Evolutionary conservation across 2,113 vertebrate genomes (phyloP).

Genomic region (Tringa solitaria): DNA sequence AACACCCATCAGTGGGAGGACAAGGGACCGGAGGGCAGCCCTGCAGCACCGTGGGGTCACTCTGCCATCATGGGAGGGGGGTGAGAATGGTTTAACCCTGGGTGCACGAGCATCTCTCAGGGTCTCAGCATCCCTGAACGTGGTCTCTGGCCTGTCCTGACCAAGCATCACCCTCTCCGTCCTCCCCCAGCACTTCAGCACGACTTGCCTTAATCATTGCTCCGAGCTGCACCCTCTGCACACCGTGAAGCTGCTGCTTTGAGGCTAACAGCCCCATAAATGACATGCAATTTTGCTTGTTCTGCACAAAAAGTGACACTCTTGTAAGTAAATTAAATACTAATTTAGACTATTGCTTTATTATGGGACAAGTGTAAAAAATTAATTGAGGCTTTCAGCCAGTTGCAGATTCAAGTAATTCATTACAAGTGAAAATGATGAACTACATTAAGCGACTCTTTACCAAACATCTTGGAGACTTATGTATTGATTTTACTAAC

Average conservation of each 20-base stretch:
- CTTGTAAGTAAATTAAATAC: constrained; percentile 53
- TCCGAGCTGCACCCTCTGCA: neutral
- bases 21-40: rapidly evolving
- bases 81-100: neutral
- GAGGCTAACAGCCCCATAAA: neutral
- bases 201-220: neutral
- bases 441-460: constrained; percentile 35
- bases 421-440: constrained; percentile 56
- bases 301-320: constrained; percentile 41
- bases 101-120: neutral
- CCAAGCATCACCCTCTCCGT: neutral
- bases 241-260: neutral
- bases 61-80: rapidly evolving
- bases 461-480: constrained; percentile 51
- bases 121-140: neutral
- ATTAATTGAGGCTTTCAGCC: constrained; percentile 57
- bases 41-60: rapidly evolving
- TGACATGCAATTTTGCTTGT: neutral
- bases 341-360: constrained; percentile 55
- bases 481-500: constrained; percentile 57
- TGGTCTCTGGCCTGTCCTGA: neutral
- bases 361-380: constrained; percentile 55
- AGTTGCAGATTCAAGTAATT: constrained; percentile 50
- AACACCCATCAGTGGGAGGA: rapidly evolving
- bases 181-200: neutral